These are phyloP conservation scores for Cephalotes varians DNA, from an alignment of 2,888 invertebrate species.

Conservation along the genomic window DNA sequence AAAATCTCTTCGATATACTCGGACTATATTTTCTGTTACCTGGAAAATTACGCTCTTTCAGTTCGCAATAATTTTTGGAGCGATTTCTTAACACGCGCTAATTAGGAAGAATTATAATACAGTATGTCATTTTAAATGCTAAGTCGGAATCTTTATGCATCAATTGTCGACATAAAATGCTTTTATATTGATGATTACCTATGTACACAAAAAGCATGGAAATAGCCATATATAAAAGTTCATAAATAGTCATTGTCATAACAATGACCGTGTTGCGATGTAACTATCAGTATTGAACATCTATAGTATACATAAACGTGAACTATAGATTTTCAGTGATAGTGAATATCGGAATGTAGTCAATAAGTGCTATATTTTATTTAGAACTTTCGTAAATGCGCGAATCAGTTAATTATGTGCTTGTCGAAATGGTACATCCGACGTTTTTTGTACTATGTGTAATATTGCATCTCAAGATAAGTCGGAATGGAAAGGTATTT, in stretches of 20 bases:
- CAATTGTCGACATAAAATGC: background rate
- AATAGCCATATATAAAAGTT: background rate
- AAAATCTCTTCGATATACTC: conserved; percentile 15
- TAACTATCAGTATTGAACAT: no score
- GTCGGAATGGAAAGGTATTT: conserved; percentile 40
- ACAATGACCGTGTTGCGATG: no score
- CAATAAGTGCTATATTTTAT: conserved; percentile 6
- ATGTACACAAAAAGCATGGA: background rate
- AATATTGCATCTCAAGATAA: conserved; percentile 41
- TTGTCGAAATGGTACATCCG: conserved; percentile 1
- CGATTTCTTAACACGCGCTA: background rate
- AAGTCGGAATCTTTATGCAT: background rate
- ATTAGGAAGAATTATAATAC: background rate
- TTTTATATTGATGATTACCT: background rate
- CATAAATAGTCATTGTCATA: background rate
- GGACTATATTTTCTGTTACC: background rate
- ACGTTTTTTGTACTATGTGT: conserved; percentile 9
- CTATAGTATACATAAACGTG: no score
- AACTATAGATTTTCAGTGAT: no score
- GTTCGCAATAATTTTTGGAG: background rate
- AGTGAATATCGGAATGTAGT: no score
- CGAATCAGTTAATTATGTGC: conserved; percentile 2
- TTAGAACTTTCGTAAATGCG: background rate
- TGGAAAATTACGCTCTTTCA: conserved; percentile 10
- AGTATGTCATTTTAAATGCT: background rate